phyloP scores from a whole-genome alignment of 2,113 vertebrate genomes.

The Cromileptes altivelis region DNA sequence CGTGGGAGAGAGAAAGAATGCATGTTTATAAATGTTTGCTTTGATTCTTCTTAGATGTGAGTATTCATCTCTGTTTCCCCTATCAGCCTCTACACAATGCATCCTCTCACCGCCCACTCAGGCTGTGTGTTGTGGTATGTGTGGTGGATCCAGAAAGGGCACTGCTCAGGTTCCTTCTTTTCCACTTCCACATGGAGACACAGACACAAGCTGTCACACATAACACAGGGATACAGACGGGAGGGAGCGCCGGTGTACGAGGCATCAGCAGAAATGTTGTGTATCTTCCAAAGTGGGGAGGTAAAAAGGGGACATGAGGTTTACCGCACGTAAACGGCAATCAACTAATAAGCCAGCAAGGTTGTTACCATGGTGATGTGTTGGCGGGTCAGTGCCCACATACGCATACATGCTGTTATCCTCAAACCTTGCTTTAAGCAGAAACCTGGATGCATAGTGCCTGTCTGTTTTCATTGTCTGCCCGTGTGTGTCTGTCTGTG shows the following conservation, averaged over 20 bases:
- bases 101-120: constrained; percentile 12
- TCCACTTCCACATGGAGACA: constrained; percentile 23
- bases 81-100: constrained; percentile 20
- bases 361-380: constrained; percentile 76
- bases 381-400: constrained; percentile 41
- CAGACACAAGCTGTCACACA: constrained; percentile 9
- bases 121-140: constrained; percentile 42
- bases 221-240: not conserved
- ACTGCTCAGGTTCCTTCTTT: constrained; percentile 34
- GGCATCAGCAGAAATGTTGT: constrained; percentile 39
- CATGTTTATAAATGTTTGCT: not conserved
- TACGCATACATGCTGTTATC: constrained; percentile 7
- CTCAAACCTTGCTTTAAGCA: constrained; percentile 20
- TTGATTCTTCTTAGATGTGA: not conserved
- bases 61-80: constrained; percentile 7
- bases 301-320: constrained; percentile 14
- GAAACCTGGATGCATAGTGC: constrained; percentile 9
- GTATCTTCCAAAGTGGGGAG: constrained; percentile 19
- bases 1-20: not conserved
- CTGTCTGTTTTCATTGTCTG: constrained; percentile 22
- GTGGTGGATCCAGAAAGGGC: constrained; percentile 34
- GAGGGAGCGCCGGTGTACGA: not conserved
- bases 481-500: not conserved
- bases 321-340: constrained; percentile 56
- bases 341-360: constrained; percentile 62